These are phyloP conservation scores for Cataglyphis livida DNA, from an alignment of 2,888 invertebrate genomes.

Conservation along the genomic window DNA sequence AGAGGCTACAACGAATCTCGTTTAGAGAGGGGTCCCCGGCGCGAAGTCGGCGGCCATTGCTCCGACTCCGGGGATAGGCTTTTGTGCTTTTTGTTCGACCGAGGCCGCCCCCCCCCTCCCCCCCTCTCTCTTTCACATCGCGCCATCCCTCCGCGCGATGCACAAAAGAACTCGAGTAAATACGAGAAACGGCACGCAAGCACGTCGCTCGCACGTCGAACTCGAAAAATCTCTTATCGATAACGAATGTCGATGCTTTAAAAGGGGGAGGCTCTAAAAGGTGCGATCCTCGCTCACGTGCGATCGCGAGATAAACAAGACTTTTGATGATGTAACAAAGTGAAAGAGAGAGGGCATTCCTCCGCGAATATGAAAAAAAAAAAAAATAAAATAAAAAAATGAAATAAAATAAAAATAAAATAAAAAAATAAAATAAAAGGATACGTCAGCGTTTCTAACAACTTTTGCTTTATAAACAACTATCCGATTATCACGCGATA, in stretches of 20 bases:
- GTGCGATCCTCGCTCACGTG: neutral
- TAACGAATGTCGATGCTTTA: constrained; percentile 8
- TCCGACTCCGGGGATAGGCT: constrained; percentile 40
- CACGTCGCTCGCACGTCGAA: constrained; percentile 30
- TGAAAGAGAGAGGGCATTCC: neutral
- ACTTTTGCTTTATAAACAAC: neutral
- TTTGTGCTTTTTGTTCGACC: constrained; percentile 50
- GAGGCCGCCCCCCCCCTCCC: neutral
- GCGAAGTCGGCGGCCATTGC: constrained; percentile 54
- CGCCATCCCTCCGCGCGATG: constrained; percentile 36
- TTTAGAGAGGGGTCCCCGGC: neutral
- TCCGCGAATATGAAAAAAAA: neutral
- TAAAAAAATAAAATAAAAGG: neutral
- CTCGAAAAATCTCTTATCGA: constrained; percentile 46
- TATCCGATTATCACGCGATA: neutral
- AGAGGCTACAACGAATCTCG: constrained; percentile 45
- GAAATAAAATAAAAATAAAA: neutral
- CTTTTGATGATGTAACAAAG: neutral
- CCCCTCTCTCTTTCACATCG: constrained; percentile 41
- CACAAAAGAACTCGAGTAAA: constrained; percentile 56
- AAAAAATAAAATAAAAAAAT: neutral
- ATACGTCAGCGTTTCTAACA: neutral
- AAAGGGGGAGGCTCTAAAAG: neutral
- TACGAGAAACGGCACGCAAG: constrained; percentile 49
- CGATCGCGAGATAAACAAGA: constrained; percentile 12